Evolutionary conservation across 1,140 invertebrate species (phyloP), one percentile per base, ranked within the genome.

Genomic region (Hycleus cichorii): DNA sequence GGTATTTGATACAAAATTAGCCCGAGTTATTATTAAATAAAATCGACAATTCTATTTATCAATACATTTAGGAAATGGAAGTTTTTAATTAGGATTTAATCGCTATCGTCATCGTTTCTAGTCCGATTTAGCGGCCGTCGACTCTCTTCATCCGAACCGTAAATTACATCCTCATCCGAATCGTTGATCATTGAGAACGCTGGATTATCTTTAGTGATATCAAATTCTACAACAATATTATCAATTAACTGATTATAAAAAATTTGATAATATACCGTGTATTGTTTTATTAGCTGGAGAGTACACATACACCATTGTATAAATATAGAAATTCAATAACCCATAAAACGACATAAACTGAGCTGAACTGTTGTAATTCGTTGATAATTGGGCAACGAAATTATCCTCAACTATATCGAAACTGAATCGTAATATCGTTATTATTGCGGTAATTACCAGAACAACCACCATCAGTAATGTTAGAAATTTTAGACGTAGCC

Each of bases 181-280:
- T 98, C 94, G 74, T 97, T 97, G 54, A 98, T 90, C 95, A 98
- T 97, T 8, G 94, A 97, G 75, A 97, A 91, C 5, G 93, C 89
- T 46, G 94, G 94, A 79, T 97, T 97, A 77, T 97, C 95, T 77
- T 96, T 97, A 26, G 94, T 93, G 65, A 94, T 90, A 6, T 90
- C 79, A 32, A 84, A 84, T 75, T 97, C 94, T 93, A 75, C 59
- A 79, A 77, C 18, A 18, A 18, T 18, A 2, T 18, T 32, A 32
- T 32, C 24, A 67, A 69, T 67, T 63, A 65, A 62, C 18, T 12
- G 51, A 44, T 48, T 7, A 4, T 40, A 10, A 39, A 3, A 42
- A 44, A 6, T 26, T 43, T 42, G 40, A 49, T 39, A 0, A 78
- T 85, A 18, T 81, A 86, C 91, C 90, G 75, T 92, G 90, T 40